Evolutionary conservation across 2,797 vertebrate species (phyloP).

Genomic region (Melanotaenia maccullochi): DNA sequence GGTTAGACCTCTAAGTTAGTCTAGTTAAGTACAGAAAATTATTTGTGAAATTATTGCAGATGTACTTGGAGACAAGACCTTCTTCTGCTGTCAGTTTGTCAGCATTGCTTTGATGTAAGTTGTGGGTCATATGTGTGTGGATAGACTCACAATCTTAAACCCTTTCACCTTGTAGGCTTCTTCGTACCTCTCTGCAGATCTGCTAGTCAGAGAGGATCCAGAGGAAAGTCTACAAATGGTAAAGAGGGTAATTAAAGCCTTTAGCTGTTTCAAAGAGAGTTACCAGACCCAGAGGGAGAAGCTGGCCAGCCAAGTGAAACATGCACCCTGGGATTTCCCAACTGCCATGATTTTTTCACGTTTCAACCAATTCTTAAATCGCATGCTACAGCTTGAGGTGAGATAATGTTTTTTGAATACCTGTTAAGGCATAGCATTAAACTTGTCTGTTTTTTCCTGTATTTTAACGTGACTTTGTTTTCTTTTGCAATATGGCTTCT

Average conservation of each 20-base stretch:
- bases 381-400: slow-evolving; percentile 85
- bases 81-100: background rate
- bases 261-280: slow-evolving; percentile 79
- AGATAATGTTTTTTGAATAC: slow-evolving; percentile 35
- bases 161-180: slow-evolving; percentile 72
- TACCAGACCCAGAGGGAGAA: slow-evolving; percentile 82
- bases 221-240: slow-evolving; percentile 84
- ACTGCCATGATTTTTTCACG: slow-evolving; percentile 83
- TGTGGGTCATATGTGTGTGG: background rate
- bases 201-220: slow-evolving; percentile 82
- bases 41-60: background rate
- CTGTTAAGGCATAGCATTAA: background rate
- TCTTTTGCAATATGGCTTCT: background rate
- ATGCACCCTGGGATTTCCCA: slow-evolving; percentile 86
- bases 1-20: slow-evolving; percentile 60
- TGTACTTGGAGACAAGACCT: background rate
- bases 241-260: slow-evolving; percentile 73
- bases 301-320: slow-evolving; percentile 73
- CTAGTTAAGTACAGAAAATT: too few relatives aligned
- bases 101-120: background rate
- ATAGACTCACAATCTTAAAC: slow-evolving; percentile 6
- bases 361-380: slow-evolving; percentile 82
- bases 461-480: background rate
- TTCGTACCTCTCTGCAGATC: slow-evolving; percentile 79
- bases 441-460: background rate